Base-by-base conservation (phyloP, 2,888 invertebrate species). In the Trissolcus brochymenae region DNA sequence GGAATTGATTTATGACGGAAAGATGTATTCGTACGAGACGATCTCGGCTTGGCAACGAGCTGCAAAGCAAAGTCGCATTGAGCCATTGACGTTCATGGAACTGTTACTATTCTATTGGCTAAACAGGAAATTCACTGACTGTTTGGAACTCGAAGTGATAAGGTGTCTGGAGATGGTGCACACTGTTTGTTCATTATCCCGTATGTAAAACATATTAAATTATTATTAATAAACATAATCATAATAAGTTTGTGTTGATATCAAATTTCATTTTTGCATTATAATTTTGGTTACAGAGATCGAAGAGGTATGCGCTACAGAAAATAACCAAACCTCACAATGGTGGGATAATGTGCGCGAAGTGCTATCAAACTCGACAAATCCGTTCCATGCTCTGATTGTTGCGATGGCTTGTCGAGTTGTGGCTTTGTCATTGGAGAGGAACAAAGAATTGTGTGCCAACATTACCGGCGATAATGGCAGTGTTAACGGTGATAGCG, bases 291-390 rank as follows among this genome's bases (percentile, higher is more conserved):
- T 61, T 72, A 25, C 40, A 86, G 90, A 87, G 80, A 81, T 87
- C 13, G 92, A 93, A 68, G 91, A 92, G 49, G 66, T 80, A 4
- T 79, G 76, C 51, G 73, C 79, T 0, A 17, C 51, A 3, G 93
- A 92, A 65, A 94, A 94, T 80, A 94, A 94, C 84, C 92, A 93
- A 78, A 91, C 93, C 19, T 96, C 95, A 0, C 90, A 91, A 0
- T 97, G 96, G 95, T 98, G 97, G 97, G 93, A 93, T 83, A 91
- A 91, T 66, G 92, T 96, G 53, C 91, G 96, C 29, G 93, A 93
- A 79, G 90, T 93, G 72, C 90, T 97, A 74, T 91, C 93, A 1
- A 93, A 95, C 74, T 94, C 95, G 82, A 90, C 92, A 0, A 93
- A 94, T 85, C 94, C 95, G 7, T 92, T 95, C 80, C 92, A 94